phyloP scores from a whole-genome alignment of 2,888 invertebrate genomes.

The Drosophila kambysellisi region DNA sequence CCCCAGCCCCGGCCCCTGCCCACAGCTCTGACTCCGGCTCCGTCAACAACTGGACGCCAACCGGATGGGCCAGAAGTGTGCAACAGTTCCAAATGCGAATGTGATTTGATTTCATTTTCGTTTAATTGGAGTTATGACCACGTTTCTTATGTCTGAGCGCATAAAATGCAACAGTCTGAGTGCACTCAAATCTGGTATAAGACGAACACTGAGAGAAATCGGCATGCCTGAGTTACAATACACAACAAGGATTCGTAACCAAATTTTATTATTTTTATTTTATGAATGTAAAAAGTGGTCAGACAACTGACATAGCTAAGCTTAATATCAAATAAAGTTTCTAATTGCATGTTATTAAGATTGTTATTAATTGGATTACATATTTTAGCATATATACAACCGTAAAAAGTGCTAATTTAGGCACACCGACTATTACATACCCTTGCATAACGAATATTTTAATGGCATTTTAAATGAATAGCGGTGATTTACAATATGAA shows the following conservation, averaged over 20 bases:
- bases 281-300: not conserved
- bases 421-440: not conserved
- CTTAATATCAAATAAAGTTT: not conserved
- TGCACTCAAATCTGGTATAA: slow-evolving; percentile 3
- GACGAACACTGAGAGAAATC: slow-evolving; percentile 37
- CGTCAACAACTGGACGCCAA: slow-evolving; percentile 30
- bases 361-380: not conserved
- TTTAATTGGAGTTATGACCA: slow-evolving; percentile 69
- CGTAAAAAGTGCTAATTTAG: not conserved
- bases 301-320: not conserved
- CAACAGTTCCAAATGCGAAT: slow-evolving; percentile 66
- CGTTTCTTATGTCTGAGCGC: slow-evolving; percentile 58
- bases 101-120: slow-evolving; percentile 70
- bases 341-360: not conserved
- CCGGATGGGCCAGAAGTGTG: slow-evolving; percentile 67
- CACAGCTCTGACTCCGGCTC: slow-evolving; percentile 4
- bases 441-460: not conserved
- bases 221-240: not conserved
- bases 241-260: not conserved
- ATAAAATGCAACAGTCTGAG: slow-evolving; percentile 47
- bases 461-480: not conserved
- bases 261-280: not conserved
- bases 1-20: slow-evolving; percentile 2
- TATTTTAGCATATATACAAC: not conserved
- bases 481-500: not conserved